A percentile compares a stretch with the other conserved stretches of the same genome.
These are phyloP conservation scores for Drosophila robusta DNA, from an alignment of 2,888 invertebrate genomes.

Conservation along the genomic window DNA sequence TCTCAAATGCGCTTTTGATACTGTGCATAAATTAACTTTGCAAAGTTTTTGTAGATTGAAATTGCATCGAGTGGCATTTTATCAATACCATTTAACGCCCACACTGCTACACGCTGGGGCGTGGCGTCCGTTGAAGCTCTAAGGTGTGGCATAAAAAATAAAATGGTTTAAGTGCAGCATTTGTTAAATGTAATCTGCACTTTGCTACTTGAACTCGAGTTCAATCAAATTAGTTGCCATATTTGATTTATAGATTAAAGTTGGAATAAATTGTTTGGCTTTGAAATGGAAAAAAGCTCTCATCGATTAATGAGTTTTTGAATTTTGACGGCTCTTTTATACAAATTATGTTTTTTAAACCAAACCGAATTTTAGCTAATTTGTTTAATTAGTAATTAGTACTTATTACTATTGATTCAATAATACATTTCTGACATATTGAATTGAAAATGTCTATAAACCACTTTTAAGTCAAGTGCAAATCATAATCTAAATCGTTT, in stretches of 20 bases:
- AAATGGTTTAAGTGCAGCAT: conserved; percentile 17
- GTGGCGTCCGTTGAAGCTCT: conserved; percentile 1
- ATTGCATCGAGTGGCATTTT: conserved; percentile 60
- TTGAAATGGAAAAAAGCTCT: too few species aligned
- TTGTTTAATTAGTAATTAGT: too few species aligned
- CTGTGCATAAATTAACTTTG: conserved; percentile 74
- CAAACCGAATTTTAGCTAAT: too few species aligned
- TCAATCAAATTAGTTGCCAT: conserved; percentile 22
- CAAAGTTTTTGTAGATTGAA: conserved; percentile 55
- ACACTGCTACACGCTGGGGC: not conserved
- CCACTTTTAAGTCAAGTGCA: too few species aligned
- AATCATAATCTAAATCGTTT: not conserved
- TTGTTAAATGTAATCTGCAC: conserved; percentile 37
- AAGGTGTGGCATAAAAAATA: conserved; percentile 30
- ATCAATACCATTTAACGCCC: conserved; percentile 34
- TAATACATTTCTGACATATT: too few species aligned
- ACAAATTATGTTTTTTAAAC: too few species aligned
- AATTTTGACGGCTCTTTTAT: too few species aligned
- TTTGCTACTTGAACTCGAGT: conserved; percentile 34
- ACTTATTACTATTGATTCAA: too few species aligned
- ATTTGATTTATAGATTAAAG: conserved; percentile 2
- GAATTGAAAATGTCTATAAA: too few species aligned
- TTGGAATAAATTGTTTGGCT: too few species aligned
- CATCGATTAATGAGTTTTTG: not conserved
- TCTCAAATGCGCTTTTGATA: conserved; percentile 59